Percentiles rank a stretch among this genome's conserved stretches.
These are phyloP conservation scores for Camponotus fellah DNA, from an alignment of 2,888 invertebrate genomes.

Conservation along the genomic window DNA sequence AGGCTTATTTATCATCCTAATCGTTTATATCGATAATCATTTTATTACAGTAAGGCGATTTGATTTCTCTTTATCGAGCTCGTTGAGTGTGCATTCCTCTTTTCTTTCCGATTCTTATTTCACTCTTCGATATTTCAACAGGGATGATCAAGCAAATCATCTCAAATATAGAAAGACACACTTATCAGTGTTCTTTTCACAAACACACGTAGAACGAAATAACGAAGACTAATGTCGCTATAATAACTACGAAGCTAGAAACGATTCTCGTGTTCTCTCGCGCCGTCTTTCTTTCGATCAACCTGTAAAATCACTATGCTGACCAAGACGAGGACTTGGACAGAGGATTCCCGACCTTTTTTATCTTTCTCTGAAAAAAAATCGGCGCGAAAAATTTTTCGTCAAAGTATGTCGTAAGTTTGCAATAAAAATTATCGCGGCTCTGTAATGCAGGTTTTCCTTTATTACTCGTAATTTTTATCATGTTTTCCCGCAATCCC, in stretches of 20 bases:
- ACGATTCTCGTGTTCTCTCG: constrained; percentile 38
- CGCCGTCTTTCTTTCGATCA: constrained; percentile 28
- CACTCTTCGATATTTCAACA: constrained; percentile 8
- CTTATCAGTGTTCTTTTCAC: constrained; percentile 19
- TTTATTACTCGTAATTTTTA: constrained; percentile 28
- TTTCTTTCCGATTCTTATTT: not conserved
- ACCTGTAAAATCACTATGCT: not conserved
- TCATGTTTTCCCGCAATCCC: constrained; percentile 25
- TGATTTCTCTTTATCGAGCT: constrained; percentile 64
- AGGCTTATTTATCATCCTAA: constrained; percentile 68
- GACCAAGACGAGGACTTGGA: constrained; percentile 32
- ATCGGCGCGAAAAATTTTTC: constrained; percentile 1
- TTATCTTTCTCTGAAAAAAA: not conserved
- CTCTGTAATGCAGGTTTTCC: not conserved
- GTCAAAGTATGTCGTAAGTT: not conserved
- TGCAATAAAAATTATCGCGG: constrained; percentile 27
- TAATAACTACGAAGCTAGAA: constrained; percentile 71
- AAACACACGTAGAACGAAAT: constrained; percentile 65
- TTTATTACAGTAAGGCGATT: constrained; percentile 75
- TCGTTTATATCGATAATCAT: constrained; percentile 62
- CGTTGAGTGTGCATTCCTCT: not conserved
- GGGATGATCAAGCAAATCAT: constrained; percentile 26
- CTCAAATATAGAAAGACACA: constrained; percentile 17
- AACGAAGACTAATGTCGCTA: constrained; percentile 73
- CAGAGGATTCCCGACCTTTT: constrained; percentile 38